Conservation (phyloP, 2,888 invertebrate species). For the Cordilura impudica region DNA sequence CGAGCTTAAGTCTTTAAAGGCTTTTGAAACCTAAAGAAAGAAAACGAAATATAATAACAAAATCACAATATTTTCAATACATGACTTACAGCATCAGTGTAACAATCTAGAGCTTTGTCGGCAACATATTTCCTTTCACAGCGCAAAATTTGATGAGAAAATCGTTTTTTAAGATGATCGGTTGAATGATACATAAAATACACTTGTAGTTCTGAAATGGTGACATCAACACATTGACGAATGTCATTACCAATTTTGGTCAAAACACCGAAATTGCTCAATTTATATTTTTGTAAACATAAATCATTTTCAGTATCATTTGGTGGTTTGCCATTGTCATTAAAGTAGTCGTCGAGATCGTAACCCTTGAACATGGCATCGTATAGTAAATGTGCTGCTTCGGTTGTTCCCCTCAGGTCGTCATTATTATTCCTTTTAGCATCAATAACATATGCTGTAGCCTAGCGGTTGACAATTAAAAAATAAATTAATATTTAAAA, state of each 20-base stretch:
- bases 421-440: background rate
- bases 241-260: background rate
- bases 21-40: constrained; percentile 1
- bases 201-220: background rate
- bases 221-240: background rate
- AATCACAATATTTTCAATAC: background rate
- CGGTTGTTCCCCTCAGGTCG: background rate
- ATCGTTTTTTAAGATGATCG: background rate
- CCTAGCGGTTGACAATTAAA: background rate
- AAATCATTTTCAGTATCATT: background rate
- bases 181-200: background rate
- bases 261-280: background rate
- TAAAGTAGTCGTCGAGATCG: background rate
- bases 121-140: background rate
- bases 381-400: background rate
- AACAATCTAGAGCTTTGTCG: background rate
- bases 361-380: background rate
- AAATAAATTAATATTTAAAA: background rate
- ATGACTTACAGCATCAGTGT: constrained; percentile 21
- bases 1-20: background rate
- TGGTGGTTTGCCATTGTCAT: background rate
- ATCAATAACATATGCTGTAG: background rate
- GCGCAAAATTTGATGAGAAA: background rate
- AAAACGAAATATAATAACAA: background rate
- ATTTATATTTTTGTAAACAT: background rate